phyloP scores from a whole-genome alignment of 2,888 invertebrate species.

The Sympetrum striolatum region DNA sequence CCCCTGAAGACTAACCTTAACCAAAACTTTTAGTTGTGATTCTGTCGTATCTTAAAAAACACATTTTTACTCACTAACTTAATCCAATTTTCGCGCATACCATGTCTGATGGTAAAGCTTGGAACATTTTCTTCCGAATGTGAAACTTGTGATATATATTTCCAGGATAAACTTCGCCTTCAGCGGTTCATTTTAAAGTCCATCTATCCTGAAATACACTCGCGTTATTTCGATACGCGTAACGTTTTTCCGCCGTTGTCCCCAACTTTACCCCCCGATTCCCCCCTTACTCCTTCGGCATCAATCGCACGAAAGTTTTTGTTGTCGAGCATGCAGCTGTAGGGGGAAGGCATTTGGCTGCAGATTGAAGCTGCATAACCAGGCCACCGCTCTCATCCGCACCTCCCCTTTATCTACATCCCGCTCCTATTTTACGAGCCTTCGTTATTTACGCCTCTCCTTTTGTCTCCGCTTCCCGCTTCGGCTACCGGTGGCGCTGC shows the following conservation, averaged over 20 bases:
- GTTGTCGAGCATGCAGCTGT: neutral
- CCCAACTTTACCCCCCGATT: neutral
- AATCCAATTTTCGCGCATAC: no score
- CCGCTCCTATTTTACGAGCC: neutral
- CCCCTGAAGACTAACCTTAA: no score
- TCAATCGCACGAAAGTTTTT: neutral
- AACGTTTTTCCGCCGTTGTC: neutral
- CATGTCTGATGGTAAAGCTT: no score
- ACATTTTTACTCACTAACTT: no score
- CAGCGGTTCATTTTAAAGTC: no score
- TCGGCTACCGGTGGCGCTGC: neutral
- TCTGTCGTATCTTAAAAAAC: no score
- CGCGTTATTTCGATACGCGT: no score
- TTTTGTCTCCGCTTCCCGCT: neutral
- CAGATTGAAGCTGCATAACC: neutral
- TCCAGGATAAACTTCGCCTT: no score
- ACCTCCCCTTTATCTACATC: neutral
- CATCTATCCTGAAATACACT: no score
- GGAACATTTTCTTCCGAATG: no score
- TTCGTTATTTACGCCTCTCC: neutral
- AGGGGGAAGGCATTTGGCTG: neutral
- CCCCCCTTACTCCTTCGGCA: neutral
- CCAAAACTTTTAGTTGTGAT: no score
- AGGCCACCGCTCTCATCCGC: neutral
- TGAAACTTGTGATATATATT: no score